A percentile compares a stretch with the other conserved stretches of the same genome.
These are phyloP conservation scores for Hartigia nigra DNA, from an alignment of 2,888 invertebrate species.

Conservation along the genomic window DNA sequence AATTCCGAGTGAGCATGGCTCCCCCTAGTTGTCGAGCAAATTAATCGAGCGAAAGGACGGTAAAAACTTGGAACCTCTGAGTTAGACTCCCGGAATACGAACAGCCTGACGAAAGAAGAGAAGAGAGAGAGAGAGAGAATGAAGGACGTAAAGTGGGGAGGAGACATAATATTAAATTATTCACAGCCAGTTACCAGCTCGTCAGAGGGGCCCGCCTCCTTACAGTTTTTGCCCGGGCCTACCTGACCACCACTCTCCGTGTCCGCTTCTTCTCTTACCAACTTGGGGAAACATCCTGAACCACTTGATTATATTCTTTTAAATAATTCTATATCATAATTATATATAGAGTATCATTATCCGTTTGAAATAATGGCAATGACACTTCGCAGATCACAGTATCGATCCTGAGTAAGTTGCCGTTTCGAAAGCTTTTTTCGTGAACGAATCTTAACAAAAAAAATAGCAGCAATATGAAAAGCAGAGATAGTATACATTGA, in stretches of 20 bases:
- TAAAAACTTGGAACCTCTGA: neutral
- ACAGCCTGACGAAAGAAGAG: neutral
- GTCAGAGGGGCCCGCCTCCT: slow-evolving; percentile 49
- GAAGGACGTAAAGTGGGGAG: slow-evolving; percentile 27
- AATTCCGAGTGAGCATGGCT: neutral
- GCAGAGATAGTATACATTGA: neutral
- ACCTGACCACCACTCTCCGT: slow-evolving; percentile 20
- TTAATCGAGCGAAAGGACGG: slow-evolving; percentile 9
- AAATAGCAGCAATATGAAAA: neutral
- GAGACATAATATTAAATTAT: slow-evolving; percentile 54
- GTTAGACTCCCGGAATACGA: neutral
- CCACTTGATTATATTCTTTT: neutral
- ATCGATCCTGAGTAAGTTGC: neutral
- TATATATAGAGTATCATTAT: neutral
- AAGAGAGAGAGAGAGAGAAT: slow-evolving; percentile 16
- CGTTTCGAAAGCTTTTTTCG: neutral
- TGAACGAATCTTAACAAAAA: neutral
- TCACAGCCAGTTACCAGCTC: slow-evolving; percentile 58
- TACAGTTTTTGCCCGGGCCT: slow-evolving; percentile 37
- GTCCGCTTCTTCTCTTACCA: slow-evolving; percentile 3
- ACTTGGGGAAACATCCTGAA: neutral
- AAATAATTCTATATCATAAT: neutral
- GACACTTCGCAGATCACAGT: neutral
- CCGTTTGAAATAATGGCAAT: neutral
- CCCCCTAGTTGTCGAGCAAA: neutral